Evolutionary conservation across 23 tunicate genomes (phyloP).

Genomic region (Diplosoma virens): DNA sequence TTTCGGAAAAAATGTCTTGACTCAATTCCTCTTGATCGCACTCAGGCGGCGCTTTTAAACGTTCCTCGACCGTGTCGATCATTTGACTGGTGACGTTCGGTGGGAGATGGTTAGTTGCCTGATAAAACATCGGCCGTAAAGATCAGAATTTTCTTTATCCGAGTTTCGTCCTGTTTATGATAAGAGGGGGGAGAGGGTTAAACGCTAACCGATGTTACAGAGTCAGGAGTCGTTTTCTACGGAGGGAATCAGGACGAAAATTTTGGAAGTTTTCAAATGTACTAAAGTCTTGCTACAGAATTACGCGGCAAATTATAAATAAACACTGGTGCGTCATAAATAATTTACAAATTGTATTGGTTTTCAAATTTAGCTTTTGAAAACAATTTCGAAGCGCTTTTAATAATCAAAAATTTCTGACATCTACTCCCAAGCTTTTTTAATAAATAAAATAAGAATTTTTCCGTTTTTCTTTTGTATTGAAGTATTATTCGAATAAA

Average conservation of each 20-base stretch:
- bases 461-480: too few species aligned
- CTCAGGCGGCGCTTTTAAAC: slow-evolving; percentile 57
- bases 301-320: neutral
- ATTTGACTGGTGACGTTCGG: slow-evolving; percentile 59
- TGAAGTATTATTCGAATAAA: too few species aligned
- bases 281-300: neutral
- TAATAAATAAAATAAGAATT: too few species aligned
- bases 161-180: too few species aligned
- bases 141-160: too few species aligned
- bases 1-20: slow-evolving; percentile 81
- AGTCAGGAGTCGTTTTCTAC: neutral
- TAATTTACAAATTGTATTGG: too few species aligned
- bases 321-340: neutral
- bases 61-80: slow-evolving; percentile 63
- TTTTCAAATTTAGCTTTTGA: neutral
- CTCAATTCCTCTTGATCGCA: slow-evolving; percentile 57
- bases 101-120: slow-evolving; percentile 12
- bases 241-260: neutral
- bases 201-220: too few species aligned
- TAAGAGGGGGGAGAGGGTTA: too few species aligned
- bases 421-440: too few species aligned
- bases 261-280: neutral
- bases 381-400: neutral
- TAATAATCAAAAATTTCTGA: neutral
- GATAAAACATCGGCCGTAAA: neutral